Evolutionary conservation across 2,888 invertebrate species (phyloP).

Genomic region (Eudemis profundana): DNA sequence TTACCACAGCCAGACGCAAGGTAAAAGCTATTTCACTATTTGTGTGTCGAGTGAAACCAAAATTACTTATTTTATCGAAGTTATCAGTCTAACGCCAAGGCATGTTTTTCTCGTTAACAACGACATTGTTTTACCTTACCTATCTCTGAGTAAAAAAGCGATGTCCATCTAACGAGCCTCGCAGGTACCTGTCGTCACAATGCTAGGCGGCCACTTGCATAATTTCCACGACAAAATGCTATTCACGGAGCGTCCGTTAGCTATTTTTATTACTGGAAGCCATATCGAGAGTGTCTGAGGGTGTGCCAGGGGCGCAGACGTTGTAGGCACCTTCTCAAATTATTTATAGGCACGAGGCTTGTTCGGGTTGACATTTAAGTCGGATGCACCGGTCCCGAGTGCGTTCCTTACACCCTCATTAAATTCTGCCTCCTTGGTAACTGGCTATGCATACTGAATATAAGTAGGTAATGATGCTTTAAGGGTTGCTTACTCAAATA

Average conservation of each 20-base stretch:
- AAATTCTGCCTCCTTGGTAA: constrained; percentile 72
- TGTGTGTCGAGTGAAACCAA: constrained; percentile 25
- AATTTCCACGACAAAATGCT: constrained; percentile 59
- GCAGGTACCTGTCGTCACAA: constrained; percentile 49
- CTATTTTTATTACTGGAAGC: constrained; percentile 76
- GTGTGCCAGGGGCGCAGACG: constrained; percentile 63
- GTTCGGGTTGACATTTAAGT: constrained; percentile 78
- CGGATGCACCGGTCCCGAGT: constrained; percentile 69
- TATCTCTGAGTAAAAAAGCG: constrained; percentile 14
- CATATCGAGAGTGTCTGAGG: constrained; percentile 63
- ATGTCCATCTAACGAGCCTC: constrained; percentile 23
- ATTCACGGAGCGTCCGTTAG: constrained; percentile 51
- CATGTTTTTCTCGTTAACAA: constrained; percentile 21
- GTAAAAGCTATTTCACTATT: constrained; percentile 68
- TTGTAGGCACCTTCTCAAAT: constrained; percentile 70
- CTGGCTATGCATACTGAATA: constrained; percentile 58
- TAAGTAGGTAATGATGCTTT: no score
- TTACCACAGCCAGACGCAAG: constrained; percentile 92
- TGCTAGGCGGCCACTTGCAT: constrained; percentile 56
- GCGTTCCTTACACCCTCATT: constrained; percentile 66
- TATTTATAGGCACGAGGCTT: constrained; percentile 75
- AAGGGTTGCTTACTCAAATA: constrained; percentile 40
- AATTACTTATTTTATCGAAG: constrained; percentile 27
- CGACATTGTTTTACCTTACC: constrained; percentile 29
- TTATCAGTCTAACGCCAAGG: constrained; percentile 1